Evolutionary conservation across 2,113 vertebrate genomes (phyloP).

Genomic region (Triplophysa dalaica): DNA sequence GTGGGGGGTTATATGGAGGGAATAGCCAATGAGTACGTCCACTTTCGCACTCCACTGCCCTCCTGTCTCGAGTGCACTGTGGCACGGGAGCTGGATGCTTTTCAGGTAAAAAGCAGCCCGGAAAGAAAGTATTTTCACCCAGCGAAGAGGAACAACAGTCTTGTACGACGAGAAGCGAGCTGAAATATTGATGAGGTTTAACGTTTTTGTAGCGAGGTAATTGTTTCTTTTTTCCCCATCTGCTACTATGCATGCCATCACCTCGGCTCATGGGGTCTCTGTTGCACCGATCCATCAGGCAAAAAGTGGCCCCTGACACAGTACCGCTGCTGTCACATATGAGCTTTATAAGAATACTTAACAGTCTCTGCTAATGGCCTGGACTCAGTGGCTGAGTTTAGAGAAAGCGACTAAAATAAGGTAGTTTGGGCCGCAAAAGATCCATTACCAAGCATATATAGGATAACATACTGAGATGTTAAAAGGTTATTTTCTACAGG

Average conservation of each 20-base stretch:
- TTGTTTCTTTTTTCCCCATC: slow-evolving; percentile 52
- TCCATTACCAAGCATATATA: not conserved
- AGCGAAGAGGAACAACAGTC: slow-evolving; percentile 50
- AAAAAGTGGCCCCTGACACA: slow-evolving; percentile 39
- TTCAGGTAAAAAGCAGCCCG: slow-evolving; percentile 49
- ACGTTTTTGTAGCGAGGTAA: slow-evolving; percentile 60
- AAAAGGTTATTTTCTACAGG: not conserved
- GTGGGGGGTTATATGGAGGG: slow-evolving; percentile 10
- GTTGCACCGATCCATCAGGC: slow-evolving; percentile 40
- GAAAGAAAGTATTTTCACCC: slow-evolving; percentile 53
- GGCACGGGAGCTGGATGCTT: slow-evolving; percentile 23
- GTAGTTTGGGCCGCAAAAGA: slow-evolving; percentile 8
- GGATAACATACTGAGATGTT: not conserved
- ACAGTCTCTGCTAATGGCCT: slow-evolving; percentile 44
- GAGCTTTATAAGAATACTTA: slow-evolving; percentile 32
- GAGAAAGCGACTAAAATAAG: slow-evolving; percentile 23
- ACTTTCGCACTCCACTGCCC: slow-evolving; percentile 44
- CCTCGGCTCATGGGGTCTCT: slow-evolving; percentile 41
- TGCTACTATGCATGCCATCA: slow-evolving; percentile 57
- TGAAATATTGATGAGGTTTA: slow-evolving; percentile 64
- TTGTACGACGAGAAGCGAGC: slow-evolving; percentile 48
- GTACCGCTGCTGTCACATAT: not conserved
- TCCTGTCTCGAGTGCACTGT: slow-evolving; percentile 32
- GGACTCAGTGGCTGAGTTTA: slow-evolving; percentile 3
- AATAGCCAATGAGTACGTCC: slow-evolving; percentile 7